Base-by-base conservation (phyloP, 2,888 invertebrate genomes). In the Cephus pulcher region DNA sequence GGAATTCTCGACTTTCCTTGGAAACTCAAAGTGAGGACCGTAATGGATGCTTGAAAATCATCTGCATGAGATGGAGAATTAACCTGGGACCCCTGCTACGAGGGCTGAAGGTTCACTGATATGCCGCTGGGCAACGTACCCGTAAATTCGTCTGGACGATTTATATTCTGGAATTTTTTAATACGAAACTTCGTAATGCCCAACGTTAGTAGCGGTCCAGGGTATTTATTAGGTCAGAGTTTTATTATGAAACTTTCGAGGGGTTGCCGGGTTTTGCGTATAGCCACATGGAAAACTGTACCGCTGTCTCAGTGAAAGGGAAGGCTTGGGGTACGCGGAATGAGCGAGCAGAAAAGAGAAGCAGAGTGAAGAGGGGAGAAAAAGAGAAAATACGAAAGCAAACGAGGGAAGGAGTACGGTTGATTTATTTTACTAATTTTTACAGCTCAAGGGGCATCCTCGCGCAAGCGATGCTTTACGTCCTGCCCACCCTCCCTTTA, bases 121-220 rank as follows among this genome's bases (percentile, higher is more conserved):
- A 71, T 32, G 71, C 32, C 71, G 32, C 33, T n/a, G 71, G 71
- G 71, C 71, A 71, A 23, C 9, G 23, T 34, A 71, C 32, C 34
- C 71, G 71, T 71, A 34, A 34, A 71, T 15, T 71, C 71, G 23
- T 32, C 71, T 56, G 71, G 71, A 34, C 71, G 71, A 71, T 71
- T 71, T 71, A 71, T 71, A 71, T 71, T 71, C 71, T 34, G 71
- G 71, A 71, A 71, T 71, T 71, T 71, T 71, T 71, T 71, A 30
- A 71, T 71, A 71, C 71, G 71, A 71, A 71, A 71, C 71, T 71
- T 71, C 32, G 71, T 71, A 71, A 71, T 34, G 32, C 15, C 33
- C 32, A 3, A 23, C 71, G 71, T 71, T 71, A 71, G 71, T 23
- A 34, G 71, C 12, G 32, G 71, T 33, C 71, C 71, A 34, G 71